phyloP scores from a whole-genome alignment of 2,797 vertebrate genomes.

The Oreochromis mossambicus region DNA sequence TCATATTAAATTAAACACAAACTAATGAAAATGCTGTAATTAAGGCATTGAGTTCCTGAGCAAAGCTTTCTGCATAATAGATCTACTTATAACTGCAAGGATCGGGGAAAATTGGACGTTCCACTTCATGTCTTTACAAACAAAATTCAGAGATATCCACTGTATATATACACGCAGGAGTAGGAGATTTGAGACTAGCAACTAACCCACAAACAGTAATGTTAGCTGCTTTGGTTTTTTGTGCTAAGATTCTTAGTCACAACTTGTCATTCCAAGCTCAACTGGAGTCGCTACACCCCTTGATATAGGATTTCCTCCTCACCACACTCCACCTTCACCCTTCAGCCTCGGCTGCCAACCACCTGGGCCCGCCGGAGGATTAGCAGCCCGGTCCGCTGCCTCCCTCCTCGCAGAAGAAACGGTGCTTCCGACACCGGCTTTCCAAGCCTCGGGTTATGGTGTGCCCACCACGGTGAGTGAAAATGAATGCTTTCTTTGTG shows the following conservation, averaged over 20 bases:
- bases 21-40: not conserved
- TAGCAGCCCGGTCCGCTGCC: not conserved
- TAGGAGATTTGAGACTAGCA: not conserved
- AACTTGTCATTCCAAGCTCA: not conserved
- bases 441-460: not conserved
- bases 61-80: not conserved
- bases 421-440: not conserved
- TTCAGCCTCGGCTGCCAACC: accelerated
- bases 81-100: not conserved
- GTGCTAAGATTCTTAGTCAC: not conserved
- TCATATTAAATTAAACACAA: not conserved
- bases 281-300: not conserved
- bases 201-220: not conserved
- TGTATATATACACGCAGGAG: not conserved
- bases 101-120: not conserved
- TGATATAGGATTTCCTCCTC: not conserved
- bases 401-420: not conserved
- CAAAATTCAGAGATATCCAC: not conserved
- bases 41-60: not conserved
- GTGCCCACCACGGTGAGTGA: accelerated
- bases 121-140: not conserved
- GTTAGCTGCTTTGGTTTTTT: not conserved
- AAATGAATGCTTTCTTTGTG: not conserved
- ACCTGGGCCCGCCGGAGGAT: accelerated
- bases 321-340: not conserved